Evolutionary conservation across 2,888 invertebrate species (phyloP).

Genomic region (Lycia hirtaria): DNA sequence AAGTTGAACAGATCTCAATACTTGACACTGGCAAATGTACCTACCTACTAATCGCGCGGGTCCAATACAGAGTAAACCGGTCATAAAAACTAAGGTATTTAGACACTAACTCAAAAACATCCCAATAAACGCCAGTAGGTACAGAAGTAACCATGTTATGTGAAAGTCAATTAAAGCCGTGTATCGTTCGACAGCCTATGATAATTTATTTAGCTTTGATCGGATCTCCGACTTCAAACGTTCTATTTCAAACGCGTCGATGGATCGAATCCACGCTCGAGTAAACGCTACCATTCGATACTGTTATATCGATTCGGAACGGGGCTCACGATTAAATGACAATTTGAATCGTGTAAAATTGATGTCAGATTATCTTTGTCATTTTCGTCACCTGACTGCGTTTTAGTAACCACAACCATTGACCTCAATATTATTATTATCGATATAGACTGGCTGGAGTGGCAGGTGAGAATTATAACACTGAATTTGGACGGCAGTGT

Average conservation of each 20-base stretch:
- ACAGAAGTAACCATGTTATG: conserved; percentile 7
- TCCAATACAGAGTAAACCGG: too few relatives aligned
- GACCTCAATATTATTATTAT: too few relatives aligned
- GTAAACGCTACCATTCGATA: conserved; percentile 16
- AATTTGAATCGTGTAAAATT: conserved; percentile 2
- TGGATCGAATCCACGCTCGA: conserved; percentile 38
- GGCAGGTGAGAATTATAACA: too few relatives aligned
- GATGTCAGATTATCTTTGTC: background rate
- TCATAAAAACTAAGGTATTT: too few relatives aligned
- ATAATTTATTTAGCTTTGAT: conserved; percentile 38
- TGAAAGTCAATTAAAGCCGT: conserved; percentile 26
- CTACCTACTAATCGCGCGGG: too few relatives aligned
- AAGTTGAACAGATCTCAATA: too few relatives aligned
- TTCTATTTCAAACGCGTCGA: conserved; percentile 36
- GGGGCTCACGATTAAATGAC: conserved; percentile 10
- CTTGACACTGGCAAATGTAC: too few relatives aligned
- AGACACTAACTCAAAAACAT: conserved; percentile 2
- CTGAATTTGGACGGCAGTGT: too few relatives aligned
- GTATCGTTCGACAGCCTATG: conserved; percentile 13
- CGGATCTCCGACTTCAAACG: conserved; percentile 38
- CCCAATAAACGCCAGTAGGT: background rate
- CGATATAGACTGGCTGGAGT: too few relatives aligned
- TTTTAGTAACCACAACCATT: background rate
- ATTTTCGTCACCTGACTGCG: background rate
- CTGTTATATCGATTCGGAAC: conserved; percentile 20